These are phyloP conservation scores for Bellardia bayeri DNA, from an alignment of 2,888 invertebrate genomes.

Conservation along the genomic window DNA sequence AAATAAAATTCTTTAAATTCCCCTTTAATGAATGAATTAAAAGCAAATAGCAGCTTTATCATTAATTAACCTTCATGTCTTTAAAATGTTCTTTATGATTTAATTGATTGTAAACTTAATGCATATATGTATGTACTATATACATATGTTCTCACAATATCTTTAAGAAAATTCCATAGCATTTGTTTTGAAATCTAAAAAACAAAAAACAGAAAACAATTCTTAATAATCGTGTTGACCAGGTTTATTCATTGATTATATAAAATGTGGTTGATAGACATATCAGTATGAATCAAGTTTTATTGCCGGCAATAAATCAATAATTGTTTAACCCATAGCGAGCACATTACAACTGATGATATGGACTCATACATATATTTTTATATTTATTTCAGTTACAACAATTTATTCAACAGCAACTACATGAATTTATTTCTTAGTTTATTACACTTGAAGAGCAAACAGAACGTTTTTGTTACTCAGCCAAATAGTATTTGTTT, in stretches of 20 bases:
- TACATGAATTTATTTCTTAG: conserved; percentile 1
- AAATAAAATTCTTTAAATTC: too few relatives aligned
- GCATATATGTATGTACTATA: too few relatives aligned
- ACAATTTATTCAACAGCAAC: not conserved
- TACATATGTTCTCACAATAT: not conserved
- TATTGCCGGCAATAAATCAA: not conserved
- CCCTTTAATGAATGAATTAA: too few relatives aligned
- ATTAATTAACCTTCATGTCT: not conserved
- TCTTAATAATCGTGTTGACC: not conserved
- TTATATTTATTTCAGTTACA: not conserved
- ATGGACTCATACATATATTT: not conserved
- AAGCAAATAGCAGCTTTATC: too few relatives aligned
- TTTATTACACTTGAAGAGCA: conserved; percentile 2
- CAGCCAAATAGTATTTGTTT: not conserved
- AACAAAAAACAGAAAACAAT: not conserved
- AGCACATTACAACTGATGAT: not conserved
- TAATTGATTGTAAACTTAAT: too few relatives aligned
- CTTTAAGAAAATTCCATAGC: not conserved
- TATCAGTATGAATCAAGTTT: conserved; percentile 9
- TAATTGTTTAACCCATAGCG: not conserved
- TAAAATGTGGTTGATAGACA: not conserved
- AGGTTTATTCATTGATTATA: conserved; percentile 3
- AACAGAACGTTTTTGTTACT: conserved; percentile 7
- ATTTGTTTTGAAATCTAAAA: not conserved
- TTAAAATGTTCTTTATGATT: not conserved